Percentiles rank a stretch among this genome's conserved stretches.
Conservation (phyloP, 2,888 invertebrate species). For the Dione juno region DNA sequence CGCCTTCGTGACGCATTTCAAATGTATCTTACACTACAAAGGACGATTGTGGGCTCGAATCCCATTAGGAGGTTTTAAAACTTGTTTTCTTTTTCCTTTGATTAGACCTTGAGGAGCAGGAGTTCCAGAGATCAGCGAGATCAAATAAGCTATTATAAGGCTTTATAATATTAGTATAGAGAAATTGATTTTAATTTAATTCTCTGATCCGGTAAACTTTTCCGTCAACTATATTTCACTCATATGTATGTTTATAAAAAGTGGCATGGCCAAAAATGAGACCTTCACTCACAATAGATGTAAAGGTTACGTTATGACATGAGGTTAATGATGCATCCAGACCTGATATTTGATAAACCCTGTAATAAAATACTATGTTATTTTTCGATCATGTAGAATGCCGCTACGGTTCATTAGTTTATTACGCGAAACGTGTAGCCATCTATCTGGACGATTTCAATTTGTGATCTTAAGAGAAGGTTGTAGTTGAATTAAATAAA, state of each 20-base stretch:
- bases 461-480: not conserved
- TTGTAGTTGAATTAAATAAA: not conserved
- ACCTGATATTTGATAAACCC: slow-evolving; percentile 33
- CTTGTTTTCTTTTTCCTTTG: no score
- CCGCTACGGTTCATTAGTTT: not conserved
- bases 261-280: not conserved
- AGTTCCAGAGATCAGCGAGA: no score
- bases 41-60: no score
- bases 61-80: no score
- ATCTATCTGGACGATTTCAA: not conserved
- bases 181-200: no score
- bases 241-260: no score
- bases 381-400: slow-evolving; percentile 20
- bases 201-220: no score
- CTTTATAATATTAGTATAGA: no score
- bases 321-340: slow-evolving; percentile 38
- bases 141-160: no score
- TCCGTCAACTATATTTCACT: no score
- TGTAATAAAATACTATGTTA: slow-evolving; percentile 5
- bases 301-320: slow-evolving; percentile 30
- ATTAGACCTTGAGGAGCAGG: no score
- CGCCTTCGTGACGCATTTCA: not conserved
- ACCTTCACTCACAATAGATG: slow-evolving; percentile 32
- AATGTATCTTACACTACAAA: no score
- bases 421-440: not conserved